Percentiles rank a stretch among this genome's conserved stretches.
Evolutionary conservation across 2,888 invertebrate genomes (phyloP).

Genomic region (Polydrusus tereticollis): DNA sequence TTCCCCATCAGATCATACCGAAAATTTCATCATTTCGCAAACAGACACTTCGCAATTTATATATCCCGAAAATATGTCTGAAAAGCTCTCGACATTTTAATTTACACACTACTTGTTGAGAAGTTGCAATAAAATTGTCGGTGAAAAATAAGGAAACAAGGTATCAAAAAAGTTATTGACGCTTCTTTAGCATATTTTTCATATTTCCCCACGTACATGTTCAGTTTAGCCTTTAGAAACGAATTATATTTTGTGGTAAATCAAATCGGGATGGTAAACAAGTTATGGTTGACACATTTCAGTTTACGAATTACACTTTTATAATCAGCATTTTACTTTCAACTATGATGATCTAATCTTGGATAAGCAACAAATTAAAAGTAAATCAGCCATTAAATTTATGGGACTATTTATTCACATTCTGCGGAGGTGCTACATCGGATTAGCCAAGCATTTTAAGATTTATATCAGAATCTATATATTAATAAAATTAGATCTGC

Average conservation of each 20-base stretch:
- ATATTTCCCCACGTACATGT: slow-evolving; percentile 40
- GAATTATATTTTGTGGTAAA: slow-evolving; percentile 57
- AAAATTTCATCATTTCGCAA: neutral
- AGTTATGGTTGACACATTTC: slow-evolving; percentile 4
- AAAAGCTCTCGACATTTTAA: slow-evolving; percentile 34
- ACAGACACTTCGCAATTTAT: neutral
- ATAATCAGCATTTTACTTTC: too few relatives aligned
- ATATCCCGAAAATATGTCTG: slow-evolving; percentile 10
- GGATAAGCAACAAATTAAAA: too few relatives aligned
- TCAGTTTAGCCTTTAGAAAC: slow-evolving; percentile 36
- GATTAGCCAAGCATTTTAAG: too few relatives aligned
- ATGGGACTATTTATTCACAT: too few relatives aligned
- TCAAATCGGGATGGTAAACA: slow-evolving; percentile 39
- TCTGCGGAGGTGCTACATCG: too few relatives aligned
- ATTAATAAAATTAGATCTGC: too few relatives aligned
- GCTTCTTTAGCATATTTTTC: slow-evolving; percentile 44
- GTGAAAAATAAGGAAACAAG: slow-evolving; percentile 52
- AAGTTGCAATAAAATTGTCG: slow-evolving; percentile 53
- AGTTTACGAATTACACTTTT: neutral
- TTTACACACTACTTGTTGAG: slow-evolving; percentile 47
- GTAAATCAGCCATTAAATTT: too few relatives aligned
- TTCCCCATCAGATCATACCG: neutral
- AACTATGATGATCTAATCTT: too few relatives aligned
- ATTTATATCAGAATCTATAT: too few relatives aligned
- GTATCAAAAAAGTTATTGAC: slow-evolving; percentile 54